Evolutionary conservation across 2,113 vertebrate species (phyloP).

Genomic region (Coptodon bakossiorum): DNA sequence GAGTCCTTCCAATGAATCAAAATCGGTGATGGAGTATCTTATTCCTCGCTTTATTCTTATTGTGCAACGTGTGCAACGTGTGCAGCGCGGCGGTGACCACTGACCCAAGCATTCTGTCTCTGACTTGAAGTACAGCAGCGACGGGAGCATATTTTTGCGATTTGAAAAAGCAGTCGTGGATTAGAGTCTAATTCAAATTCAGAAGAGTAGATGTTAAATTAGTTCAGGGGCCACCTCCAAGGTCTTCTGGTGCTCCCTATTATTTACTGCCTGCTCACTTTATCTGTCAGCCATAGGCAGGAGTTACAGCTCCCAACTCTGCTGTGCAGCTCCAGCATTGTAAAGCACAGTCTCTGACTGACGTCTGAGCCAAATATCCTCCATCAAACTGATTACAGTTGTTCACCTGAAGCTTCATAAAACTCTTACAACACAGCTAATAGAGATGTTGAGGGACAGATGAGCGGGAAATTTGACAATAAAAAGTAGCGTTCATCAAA

Average conservation of each 20-base stretch:
- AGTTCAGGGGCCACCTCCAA: constrained; percentile 58
- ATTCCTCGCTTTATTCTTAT: constrained; percentile 24
- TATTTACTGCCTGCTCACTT: constrained; percentile 64
- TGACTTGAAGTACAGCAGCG: not conserved
- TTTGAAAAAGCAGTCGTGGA: constrained; percentile 45
- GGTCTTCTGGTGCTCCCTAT: constrained; percentile 51
- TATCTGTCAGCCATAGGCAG: constrained; percentile 55
- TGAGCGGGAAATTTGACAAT: constrained; percentile 5
- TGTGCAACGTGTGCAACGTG: constrained; percentile 3
- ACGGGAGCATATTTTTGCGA: constrained; percentile 26
- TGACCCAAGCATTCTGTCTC: not conserved
- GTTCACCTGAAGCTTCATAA: constrained; percentile 46
- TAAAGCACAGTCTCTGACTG: constrained; percentile 35
- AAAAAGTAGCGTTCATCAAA: constrained; percentile 40
- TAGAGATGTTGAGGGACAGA: constrained; percentile 36
- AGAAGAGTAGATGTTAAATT: constrained; percentile 51
- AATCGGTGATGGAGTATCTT: constrained; percentile 28
- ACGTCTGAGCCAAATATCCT: constrained; percentile 47
- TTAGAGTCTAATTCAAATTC: constrained; percentile 58
- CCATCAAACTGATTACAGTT: constrained; percentile 49
- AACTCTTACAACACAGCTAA: constrained; percentile 37
- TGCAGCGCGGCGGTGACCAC: not conserved
- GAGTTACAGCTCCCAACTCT: constrained; percentile 46
- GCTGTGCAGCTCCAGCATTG: not conserved
- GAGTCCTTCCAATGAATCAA: constrained; percentile 48